A percentile compares a stretch with the other conserved stretches of the same genome.
Conservation (phyloP, 2,797 vertebrate genomes). For the Sebastes reedi region DNA sequence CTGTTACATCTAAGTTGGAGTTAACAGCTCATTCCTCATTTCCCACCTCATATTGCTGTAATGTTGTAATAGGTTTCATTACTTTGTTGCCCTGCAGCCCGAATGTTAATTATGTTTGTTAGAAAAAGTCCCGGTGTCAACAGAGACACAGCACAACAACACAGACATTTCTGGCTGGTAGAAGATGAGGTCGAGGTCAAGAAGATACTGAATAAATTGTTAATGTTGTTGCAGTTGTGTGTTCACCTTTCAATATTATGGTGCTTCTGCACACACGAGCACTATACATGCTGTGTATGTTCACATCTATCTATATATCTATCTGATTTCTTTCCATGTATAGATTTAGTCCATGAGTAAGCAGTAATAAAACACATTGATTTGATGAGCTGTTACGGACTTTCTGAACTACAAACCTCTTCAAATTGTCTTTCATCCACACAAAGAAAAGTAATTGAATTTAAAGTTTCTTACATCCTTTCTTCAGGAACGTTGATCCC, state of each 20-base stretch:
- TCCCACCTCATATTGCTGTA: background rate
- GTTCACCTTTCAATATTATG: accelerated
- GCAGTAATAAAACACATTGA: background rate
- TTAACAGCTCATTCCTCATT: constrained; percentile 1
- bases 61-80: constrained; percentile 16
- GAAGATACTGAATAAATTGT: no score
- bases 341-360: background rate
- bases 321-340: background rate
- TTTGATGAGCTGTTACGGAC: background rate
- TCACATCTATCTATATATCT: no score
- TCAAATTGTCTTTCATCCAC: background rate
- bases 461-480: background rate
- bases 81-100: constrained; percentile 11
- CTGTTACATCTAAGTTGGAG: background rate
- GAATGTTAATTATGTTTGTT: constrained; percentile 2
- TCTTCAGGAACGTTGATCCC: background rate
- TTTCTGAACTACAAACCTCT: background rate
- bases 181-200: background rate
- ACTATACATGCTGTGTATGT: no score
- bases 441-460: background rate
- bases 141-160: background rate
- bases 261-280: no score
- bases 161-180: background rate
- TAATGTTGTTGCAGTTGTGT: no score
- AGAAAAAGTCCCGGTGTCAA: background rate